A percentile compares a stretch with the other conserved stretches of the same genome.
Conservation (phyloP, 2,888 invertebrate species). For the Pammene fasciana region DNA sequence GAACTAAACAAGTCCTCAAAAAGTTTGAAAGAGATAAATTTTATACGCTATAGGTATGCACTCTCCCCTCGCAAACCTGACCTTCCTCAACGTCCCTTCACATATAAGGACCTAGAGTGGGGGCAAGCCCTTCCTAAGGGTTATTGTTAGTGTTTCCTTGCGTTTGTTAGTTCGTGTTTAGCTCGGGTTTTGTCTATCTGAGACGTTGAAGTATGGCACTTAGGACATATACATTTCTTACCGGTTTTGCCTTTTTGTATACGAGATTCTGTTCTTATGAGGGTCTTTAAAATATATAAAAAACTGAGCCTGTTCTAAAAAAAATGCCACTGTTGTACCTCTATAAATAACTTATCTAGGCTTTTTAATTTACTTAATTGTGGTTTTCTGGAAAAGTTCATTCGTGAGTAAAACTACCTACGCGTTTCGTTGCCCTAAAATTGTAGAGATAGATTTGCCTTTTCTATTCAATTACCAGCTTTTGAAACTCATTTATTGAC, state of each 20-base stretch:
- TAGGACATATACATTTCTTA: background rate
- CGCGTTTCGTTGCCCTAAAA: no score
- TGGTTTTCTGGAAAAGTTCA: no score
- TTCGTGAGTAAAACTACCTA: no score
- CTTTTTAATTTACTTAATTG: no score
- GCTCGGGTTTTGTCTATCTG: background rate
- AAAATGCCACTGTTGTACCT: no score
- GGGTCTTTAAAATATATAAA: background rate
- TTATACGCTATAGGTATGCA: background rate
- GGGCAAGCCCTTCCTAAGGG: background rate
- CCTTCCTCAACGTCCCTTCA: constrained; percentile 30
- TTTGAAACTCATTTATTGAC: no score
- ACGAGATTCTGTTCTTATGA: background rate
- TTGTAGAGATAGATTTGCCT: no score
- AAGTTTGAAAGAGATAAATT: background rate
- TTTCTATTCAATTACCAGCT: no score
- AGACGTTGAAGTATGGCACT: constrained; percentile 1
- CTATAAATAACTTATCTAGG: no score
- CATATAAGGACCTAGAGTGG: constrained; percentile 24
- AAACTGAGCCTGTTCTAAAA: no score
- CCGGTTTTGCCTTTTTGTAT: constrained; percentile 9
- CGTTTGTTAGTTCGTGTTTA: background rate
- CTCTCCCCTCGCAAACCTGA: constrained; percentile 29
- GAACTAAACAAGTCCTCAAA: background rate
- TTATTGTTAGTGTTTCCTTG: constrained; percentile 32